phyloP scores from a whole-genome alignment of 2,888 invertebrate species.

The Xestia xanthographa region DNA sequence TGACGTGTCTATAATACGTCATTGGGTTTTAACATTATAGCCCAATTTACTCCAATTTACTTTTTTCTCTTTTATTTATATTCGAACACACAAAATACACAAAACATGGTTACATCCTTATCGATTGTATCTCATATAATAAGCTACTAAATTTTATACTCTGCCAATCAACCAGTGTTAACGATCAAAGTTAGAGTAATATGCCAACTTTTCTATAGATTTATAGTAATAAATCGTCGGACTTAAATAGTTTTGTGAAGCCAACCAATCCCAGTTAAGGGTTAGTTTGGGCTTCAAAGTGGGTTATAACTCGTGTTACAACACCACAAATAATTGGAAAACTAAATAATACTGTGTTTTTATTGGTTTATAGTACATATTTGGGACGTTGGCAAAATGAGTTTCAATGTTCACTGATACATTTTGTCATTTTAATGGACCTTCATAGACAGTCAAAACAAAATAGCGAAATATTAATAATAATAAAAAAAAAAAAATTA shows the following conservation, averaged over 20 bases:
- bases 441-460: too few species aligned
- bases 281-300: constrained; percentile 37
- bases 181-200: constrained; percentile 22
- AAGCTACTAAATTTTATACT: neutral
- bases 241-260: constrained; percentile 35
- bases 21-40: too few species aligned
- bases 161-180: constrained; percentile 10
- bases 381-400: neutral
- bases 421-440: too few species aligned
- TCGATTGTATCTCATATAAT: neutral
- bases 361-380: constrained; percentile 21
- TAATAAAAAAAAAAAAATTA: too few species aligned
- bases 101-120: neutral
- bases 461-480: too few species aligned
- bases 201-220: constrained; percentile 1
- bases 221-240: constrained; percentile 2
- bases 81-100: neutral
- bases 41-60: too few species aligned
- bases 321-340: constrained; percentile 43
- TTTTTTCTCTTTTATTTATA: too few species aligned
- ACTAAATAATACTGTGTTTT: constrained; percentile 22
- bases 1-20: too few species aligned
- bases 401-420: too few species aligned
- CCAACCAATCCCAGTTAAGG: constrained; percentile 18
- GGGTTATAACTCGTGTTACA: constrained; percentile 31